These are phyloP conservation scores for Pedicia rivosa DNA, from an alignment of 2,888 invertebrate species.

Conservation along the genomic window DNA sequence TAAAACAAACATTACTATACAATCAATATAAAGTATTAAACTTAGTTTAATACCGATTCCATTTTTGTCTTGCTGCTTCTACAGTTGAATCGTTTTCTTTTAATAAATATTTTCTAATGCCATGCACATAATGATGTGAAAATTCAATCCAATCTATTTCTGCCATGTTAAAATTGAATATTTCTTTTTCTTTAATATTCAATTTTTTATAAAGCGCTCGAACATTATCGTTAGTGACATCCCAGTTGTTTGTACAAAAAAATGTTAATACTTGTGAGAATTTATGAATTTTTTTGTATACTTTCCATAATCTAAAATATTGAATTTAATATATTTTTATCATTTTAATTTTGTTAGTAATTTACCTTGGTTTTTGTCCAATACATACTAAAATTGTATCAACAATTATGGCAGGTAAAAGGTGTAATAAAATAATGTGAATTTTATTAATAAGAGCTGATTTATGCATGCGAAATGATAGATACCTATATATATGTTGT, in stretches of 20 bases:
- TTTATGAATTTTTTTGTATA: conserved; percentile 66
- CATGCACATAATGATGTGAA: conserved; percentile 48
- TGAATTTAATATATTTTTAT: too few relatives aligned
- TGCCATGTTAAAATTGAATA: conserved; percentile 59
- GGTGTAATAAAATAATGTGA: conserved; percentile 36
- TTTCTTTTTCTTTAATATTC: conserved; percentile 26
- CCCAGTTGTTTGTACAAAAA: conserved; percentile 58
- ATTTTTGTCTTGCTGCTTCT: conserved; percentile 39
- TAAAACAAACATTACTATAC: too few relatives aligned
- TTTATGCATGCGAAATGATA: conserved; percentile 24
- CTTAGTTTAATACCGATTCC: conserved; percentile 42
- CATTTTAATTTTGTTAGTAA: neutral
- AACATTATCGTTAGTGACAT: conserved; percentile 46
- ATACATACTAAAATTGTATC: conserved; percentile 36
- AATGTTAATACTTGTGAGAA: conserved; percentile 55
- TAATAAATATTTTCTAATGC: conserved; percentile 52
- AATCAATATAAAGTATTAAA: too few relatives aligned
- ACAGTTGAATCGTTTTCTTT: conserved; percentile 53
- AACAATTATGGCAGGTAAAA: conserved; percentile 43
- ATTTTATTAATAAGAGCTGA: conserved; percentile 21
- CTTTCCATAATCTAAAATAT: conserved; percentile 54
- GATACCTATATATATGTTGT: too few relatives aligned
- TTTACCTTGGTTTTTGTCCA: conserved; percentile 37
- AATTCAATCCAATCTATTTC: conserved; percentile 57
- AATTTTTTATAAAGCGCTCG: conserved; percentile 29